A percentile compares a stretch with the other conserved stretches of the same genome.
phyloP scores from a whole-genome alignment of 2,797 vertebrate genomes.

The Morus bassanus region DNA sequence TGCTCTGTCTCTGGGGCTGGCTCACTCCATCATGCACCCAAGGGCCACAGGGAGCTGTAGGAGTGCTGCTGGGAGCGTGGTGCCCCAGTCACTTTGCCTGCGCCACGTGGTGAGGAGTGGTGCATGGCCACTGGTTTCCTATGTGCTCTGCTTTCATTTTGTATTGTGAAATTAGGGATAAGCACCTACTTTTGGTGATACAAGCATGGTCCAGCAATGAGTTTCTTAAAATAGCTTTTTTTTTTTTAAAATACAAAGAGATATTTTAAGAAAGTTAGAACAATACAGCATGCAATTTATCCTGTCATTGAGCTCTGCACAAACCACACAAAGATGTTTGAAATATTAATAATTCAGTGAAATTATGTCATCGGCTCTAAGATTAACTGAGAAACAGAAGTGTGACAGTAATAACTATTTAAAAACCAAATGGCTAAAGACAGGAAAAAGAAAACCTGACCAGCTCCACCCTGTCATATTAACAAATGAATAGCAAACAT shows the following conservation, averaged over 20 bases:
- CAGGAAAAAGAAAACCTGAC: not conserved
- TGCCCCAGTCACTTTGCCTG: rapidly evolving
- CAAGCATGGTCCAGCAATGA: not conserved
- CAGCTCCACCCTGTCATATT: not conserved
- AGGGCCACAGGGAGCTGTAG: not conserved
- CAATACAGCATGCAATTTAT: not conserved
- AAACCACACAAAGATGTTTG: not conserved
- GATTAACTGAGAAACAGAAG: not conserved
- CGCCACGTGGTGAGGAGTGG: not conserved
- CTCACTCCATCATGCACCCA: rapidly evolving
- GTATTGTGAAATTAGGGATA: not conserved
- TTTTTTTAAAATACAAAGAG: not conserved
- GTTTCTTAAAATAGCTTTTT: not conserved
- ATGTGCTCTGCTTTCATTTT: not conserved
- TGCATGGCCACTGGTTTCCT: rapidly evolving
- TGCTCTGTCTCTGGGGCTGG: rapidly evolving
- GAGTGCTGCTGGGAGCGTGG: rapidly evolving
- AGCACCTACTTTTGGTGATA: not conserved
- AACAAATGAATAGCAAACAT: not conserved
- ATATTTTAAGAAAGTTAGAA: slow-evolving; percentile 20
- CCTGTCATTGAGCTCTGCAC: not conserved
- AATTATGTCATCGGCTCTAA: not conserved
- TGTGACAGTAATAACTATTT: not conserved
- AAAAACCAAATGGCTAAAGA: not conserved
- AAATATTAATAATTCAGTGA: not conserved